Percentiles rank a stretch among this genome's conserved stretches.
These are phyloP conservation scores for Kobus ellipsiprymnus DNA, from an alignment of 2,113 vertebrate species.

Conservation along the genomic window DNA sequence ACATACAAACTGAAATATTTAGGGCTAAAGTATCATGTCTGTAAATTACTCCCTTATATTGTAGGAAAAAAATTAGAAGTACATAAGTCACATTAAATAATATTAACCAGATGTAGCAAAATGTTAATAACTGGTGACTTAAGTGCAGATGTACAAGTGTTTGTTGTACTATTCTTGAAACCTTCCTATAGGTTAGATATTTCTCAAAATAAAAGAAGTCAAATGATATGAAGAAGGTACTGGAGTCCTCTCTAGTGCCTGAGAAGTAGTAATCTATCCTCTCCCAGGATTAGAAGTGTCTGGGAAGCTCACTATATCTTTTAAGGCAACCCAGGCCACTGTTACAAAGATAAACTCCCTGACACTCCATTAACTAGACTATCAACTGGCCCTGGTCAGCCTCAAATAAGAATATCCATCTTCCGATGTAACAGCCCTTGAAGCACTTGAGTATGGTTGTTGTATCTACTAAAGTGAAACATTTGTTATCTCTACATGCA, in stretches of 20 bases:
- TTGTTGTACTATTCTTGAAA: not conserved
- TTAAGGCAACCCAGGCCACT: not conserved
- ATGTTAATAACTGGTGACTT: not conserved
- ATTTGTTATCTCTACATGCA: not conserved
- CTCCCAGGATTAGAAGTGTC: not conserved
- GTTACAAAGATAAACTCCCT: not conserved
- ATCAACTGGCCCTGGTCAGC: not conserved
- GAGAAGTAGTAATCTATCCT: not conserved
- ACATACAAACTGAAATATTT: not conserved
- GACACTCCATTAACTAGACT: not conserved
- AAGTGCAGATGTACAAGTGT: not conserved
- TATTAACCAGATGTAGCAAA: not conserved
- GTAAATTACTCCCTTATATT: not conserved
- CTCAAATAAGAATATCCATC: not conserved
- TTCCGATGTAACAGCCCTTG: not conserved
- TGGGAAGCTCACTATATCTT: not conserved
- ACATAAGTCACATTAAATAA: not conserved
- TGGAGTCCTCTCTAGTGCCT: not conserved
- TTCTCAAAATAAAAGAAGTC: not conserved
- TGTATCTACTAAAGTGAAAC: not conserved
- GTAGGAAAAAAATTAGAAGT: not conserved
- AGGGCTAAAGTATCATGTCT: not conserved
- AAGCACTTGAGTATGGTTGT: not conserved
- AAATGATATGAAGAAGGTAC: not conserved
- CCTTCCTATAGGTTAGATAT: not conserved